phyloP scores from a whole-genome alignment of 1,140 invertebrate genomes.

The Oncopeltus fasciatus region DNA sequence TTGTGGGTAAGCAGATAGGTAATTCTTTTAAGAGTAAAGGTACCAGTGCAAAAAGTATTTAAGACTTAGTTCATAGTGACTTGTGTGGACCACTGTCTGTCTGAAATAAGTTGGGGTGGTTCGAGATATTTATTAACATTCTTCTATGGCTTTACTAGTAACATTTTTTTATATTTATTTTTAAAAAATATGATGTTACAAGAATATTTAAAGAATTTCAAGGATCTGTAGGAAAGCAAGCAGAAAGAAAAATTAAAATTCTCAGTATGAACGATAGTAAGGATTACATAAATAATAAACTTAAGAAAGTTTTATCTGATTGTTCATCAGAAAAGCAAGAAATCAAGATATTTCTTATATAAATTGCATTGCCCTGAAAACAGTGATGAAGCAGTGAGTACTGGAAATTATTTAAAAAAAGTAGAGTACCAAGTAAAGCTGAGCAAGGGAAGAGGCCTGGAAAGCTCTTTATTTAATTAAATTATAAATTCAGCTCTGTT shows the following conservation, averaged over 20 bases:
- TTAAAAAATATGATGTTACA: background rate
- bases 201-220: constrained; percentile 10
- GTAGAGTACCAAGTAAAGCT: constrained; percentile 20
- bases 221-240: background rate
- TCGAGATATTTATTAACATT: constrained; percentile 31
- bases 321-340: constrained; percentile 20
- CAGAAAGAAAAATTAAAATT: constrained; percentile 24
- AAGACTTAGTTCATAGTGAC: constrained; percentile 25
- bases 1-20: constrained; percentile 3
- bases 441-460: constrained; percentile 26
- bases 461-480: too few relatives aligned
- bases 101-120: constrained; percentile 27
- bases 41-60: background rate
- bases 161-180: constrained; percentile 13
- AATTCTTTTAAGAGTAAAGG: background rate
- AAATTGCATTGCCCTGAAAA: constrained; percentile 19
- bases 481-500: constrained; percentile 24
- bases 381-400: constrained; percentile 23
- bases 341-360: constrained; percentile 24
- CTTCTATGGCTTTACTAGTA: constrained; percentile 31
- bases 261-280: constrained; percentile 25
- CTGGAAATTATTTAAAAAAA: constrained; percentile 33
- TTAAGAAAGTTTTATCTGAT: constrained; percentile 7
- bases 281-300: constrained; percentile 23
- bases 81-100: constrained; percentile 33